Conservation (phyloP, 2,888 invertebrate species). For the Agrotis segetum region DNA sequence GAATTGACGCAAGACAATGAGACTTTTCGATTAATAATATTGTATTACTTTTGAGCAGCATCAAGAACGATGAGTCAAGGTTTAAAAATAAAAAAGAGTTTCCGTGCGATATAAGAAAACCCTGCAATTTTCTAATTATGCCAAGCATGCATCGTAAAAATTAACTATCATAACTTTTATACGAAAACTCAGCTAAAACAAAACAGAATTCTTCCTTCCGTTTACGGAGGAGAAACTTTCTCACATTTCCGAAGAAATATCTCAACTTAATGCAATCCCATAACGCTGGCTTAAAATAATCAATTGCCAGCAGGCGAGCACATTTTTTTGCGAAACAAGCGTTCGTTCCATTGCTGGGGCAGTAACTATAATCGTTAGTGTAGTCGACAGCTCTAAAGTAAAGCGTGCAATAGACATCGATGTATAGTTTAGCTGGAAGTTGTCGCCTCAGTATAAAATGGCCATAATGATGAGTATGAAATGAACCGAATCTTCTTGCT, state of each 20-base stretch:
- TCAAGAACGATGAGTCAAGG: not conserved
- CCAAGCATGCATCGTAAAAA: slow-evolving; percentile 39
- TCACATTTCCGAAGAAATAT: slow-evolving; percentile 49
- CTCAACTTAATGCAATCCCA: slow-evolving; percentile 48
- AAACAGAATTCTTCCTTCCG: slow-evolving; percentile 16
- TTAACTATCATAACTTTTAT: slow-evolving; percentile 12
- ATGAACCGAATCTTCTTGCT: not conserved
- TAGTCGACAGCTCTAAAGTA: slow-evolving; percentile 38
- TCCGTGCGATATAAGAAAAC: not conserved
- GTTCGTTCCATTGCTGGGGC: slow-evolving; percentile 55
- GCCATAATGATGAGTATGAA: not conserved
- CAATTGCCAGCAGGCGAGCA: slow-evolving; percentile 50
- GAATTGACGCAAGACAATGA: no score
- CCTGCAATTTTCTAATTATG: slow-evolving; percentile 16
- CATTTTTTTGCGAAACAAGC: slow-evolving; percentile 61
- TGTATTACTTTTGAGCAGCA: not conserved
- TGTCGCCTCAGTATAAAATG: not conserved
- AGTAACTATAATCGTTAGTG: slow-evolving; percentile 67
- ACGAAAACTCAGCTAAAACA: slow-evolving; percentile 13
- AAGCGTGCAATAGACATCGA: slow-evolving; percentile 42
- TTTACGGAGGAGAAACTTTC: slow-evolving; percentile 35
- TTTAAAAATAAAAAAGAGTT: not conserved
- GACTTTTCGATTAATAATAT: not conserved
- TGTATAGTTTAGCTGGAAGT: slow-evolving; percentile 41
- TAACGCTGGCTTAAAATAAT: slow-evolving; percentile 56